These are phyloP conservation scores for Protonemura montana DNA, from an alignment of 2,888 invertebrate genomes.

Conservation along the genomic window DNA sequence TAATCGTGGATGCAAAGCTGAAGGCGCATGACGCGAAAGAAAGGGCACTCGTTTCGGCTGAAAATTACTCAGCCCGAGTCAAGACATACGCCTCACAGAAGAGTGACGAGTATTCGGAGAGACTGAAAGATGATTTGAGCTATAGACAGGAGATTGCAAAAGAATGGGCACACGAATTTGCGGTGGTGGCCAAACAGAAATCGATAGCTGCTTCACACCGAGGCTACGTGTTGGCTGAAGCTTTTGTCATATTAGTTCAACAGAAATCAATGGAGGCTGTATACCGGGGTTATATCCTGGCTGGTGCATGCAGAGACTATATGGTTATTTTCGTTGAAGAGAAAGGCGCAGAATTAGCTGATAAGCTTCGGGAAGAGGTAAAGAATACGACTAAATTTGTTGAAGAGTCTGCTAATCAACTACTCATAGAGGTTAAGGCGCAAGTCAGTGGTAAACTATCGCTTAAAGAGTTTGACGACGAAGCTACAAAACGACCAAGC, in stretches of 20 bases:
- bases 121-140: not conserved
- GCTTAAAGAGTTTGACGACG: too few species aligned
- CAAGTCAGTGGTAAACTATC: too few species aligned
- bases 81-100: not conserved
- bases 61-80: too few species aligned
- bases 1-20: not conserved
- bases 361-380: not conserved
- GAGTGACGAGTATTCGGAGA: not conserved
- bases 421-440: too few species aligned
- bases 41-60: not conserved
- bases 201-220: not conserved
- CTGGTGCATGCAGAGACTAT: not conserved
- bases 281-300: not conserved
- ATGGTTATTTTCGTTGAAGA: not conserved
- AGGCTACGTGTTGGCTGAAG: not conserved
- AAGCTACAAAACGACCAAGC: too few species aligned
- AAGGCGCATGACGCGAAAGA: not conserved
- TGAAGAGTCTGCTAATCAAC: too few species aligned
- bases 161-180: not conserved
- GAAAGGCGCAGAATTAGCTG: not conserved
- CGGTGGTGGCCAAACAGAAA: not conserved
- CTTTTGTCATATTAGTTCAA: not conserved
- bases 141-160: not conserved
- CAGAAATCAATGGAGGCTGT: not conserved
- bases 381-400: too few species aligned